Evolutionary conservation across 2,888 invertebrate genomes (phyloP).

Genomic region (Theretra japonica): DNA sequence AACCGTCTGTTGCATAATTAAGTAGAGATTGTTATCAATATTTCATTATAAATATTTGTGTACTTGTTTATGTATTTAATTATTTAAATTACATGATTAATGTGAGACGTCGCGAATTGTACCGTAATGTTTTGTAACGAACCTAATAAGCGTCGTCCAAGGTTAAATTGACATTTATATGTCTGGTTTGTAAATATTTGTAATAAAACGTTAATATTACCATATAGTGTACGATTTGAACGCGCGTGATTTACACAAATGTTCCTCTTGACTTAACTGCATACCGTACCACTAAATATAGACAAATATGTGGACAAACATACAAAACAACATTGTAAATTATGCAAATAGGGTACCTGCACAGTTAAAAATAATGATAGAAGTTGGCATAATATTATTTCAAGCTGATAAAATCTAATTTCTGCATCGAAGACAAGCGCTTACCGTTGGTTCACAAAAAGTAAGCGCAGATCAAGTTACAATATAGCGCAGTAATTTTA

Average conservation of each 20-base stretch:
- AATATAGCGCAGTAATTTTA: slow-evolving; percentile 50
- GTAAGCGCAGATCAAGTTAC: slow-evolving; percentile 49
- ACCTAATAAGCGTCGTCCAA: no score
- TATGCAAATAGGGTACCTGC: slow-evolving; percentile 32
- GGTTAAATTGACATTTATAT: no score
- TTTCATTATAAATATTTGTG: background rate
- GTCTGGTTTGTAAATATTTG: no score
- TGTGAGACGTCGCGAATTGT: no score
- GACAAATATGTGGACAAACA: background rate
- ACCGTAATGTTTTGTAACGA: no score
- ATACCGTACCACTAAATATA: background rate
- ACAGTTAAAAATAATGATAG: slow-evolving; percentile 35
- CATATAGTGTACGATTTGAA: no score
- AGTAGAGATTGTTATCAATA: background rate
- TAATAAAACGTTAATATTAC: no score
- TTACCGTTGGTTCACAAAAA: slow-evolving; percentile 49
- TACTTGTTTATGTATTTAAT: no score
- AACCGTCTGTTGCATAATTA: background rate
- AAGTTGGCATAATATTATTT: slow-evolving; percentile 44
- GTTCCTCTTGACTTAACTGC: background rate
- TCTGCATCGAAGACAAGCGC: slow-evolving; percentile 35
- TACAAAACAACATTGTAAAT: slow-evolving; percentile 29
- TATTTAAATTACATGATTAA: no score
- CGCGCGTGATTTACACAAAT: no score
- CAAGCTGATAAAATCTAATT: slow-evolving; percentile 55